Evolutionary conservation across 1,140 invertebrate genomes (phyloP).

Genomic region (Drosophila trapezifrons): DNA sequence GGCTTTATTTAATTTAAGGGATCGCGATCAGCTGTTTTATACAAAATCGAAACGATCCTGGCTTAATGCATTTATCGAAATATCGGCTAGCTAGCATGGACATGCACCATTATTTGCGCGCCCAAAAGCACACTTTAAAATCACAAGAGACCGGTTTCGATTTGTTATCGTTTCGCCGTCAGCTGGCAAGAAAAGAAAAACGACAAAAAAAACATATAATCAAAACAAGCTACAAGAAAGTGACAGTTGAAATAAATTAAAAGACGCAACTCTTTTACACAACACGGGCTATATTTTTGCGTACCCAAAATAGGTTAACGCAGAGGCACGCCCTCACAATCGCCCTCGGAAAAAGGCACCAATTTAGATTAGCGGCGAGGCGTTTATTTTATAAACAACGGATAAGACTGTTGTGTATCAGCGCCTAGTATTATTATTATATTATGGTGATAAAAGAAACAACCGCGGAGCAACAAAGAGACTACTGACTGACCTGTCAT

Average conservation of each 20-base stretch:
- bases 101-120: no score
- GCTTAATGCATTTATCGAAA: no score
- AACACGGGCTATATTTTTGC: not conserved
- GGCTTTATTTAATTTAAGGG: no score
- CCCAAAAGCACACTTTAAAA: conserved; percentile 3
- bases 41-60: no score
- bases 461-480: conserved; percentile 8
- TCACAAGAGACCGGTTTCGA: not conserved
- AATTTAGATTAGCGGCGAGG: conserved; percentile 6
- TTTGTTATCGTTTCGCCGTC: not conserved
- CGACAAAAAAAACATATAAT: not conserved
- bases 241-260: not conserved
- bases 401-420: conserved; percentile 19
- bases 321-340: not conserved
- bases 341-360: not conserved
- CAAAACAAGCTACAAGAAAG: not conserved
- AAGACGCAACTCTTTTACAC: not conserved
- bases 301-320: not conserved
- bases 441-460: conserved; percentile 13
- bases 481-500: conserved; percentile 14
- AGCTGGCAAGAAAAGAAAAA: conserved; percentile 1
- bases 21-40: no score
- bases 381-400: conserved; percentile 13
- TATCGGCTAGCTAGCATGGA: no score
- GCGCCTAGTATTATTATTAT: conserved; percentile 1